Base-by-base conservation (phyloP, 2,797 vertebrate species). In the Hydrophis major region DNA sequence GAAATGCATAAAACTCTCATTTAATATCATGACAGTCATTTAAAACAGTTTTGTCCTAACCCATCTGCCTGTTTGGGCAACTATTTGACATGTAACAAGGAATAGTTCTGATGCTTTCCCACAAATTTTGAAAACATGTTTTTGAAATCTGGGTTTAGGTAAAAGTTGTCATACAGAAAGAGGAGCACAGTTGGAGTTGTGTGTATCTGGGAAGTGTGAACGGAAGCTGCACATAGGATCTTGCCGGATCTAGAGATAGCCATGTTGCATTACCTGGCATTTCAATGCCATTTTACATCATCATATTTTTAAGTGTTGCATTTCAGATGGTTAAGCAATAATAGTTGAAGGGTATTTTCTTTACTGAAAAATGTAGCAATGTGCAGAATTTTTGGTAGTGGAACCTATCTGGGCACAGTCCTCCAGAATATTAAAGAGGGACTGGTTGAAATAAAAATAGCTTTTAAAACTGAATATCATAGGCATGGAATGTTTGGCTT, bases 401-500 rank as follows among this genome's bases (percentile, higher is more conserved):
- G 32, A 6, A 0, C 93, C 50, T 91, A 50, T 42, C 59, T 86
- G 47, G 61, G 88, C 94, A 94, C 91, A 94, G 1, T 91, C 95
- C 91, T 94, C 87, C 60, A 50, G 89, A 95, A 87, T 92, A 86
- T 88, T 86, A 94, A 60, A 95, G 94, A 78, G 28, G 14, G 13
- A 57, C 92, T 95, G 93, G 91, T 63, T 89, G 14, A 92, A 78
- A 92, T 88, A 95, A 90, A 95, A 94, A 12, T 56, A 87, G 89
- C 57, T 90, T 56, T 89, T 93, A 93, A 32, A 94, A 87, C 32
- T 61, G n/a, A 93, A 42, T 94, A 88, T 66, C 87, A 27, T 93
- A 92, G 87, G 87, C 92, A 59, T 89, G 56, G 53, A 94, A 50
- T 55, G 74, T 92, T 96, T 91, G 93, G 63, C n/a, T 94, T 95